These are phyloP conservation scores for Holcopasites calliopsidis DNA, from an alignment of 1,140 invertebrate species.

Conservation along the genomic window DNA sequence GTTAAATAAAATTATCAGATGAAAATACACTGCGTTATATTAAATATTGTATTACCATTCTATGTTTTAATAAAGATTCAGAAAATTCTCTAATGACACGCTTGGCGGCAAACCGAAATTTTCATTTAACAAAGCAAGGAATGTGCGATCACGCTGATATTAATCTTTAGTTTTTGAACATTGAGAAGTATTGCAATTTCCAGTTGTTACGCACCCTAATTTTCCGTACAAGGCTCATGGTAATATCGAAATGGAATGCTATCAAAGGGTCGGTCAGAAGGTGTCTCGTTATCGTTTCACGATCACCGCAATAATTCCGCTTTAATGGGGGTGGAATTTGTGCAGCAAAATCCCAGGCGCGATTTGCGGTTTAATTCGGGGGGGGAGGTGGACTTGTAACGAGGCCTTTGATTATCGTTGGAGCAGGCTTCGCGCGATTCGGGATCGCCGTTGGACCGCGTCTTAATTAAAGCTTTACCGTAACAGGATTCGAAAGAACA, in stretches of 20 bases:
- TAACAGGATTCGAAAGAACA: constrained; percentile 39
- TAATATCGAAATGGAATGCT: not conserved
- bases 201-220: not conserved
- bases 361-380: constrained; percentile 42
- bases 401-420: constrained; percentile 42
- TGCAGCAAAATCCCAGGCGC: constrained; percentile 27
- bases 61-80: no score
- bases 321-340: constrained; percentile 3
- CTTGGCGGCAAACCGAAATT: no score
- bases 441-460: constrained; percentile 16
- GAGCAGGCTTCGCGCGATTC: constrained; percentile 11
- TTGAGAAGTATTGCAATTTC: no score
- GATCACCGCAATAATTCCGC: constrained; percentile 40
- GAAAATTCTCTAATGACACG: no score
- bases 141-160: no score
- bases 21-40: no score
- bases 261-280: not conserved
- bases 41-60: no score
- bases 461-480: constrained; percentile 37
- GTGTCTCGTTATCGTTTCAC: constrained; percentile 25
- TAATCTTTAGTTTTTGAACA: no score
- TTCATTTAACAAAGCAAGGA: no score
- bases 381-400: constrained; percentile 16
- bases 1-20: no score
- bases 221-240: not conserved